phyloP scores from a whole-genome alignment of 2,113 vertebrate species.

The Caretta caretta region DNA sequence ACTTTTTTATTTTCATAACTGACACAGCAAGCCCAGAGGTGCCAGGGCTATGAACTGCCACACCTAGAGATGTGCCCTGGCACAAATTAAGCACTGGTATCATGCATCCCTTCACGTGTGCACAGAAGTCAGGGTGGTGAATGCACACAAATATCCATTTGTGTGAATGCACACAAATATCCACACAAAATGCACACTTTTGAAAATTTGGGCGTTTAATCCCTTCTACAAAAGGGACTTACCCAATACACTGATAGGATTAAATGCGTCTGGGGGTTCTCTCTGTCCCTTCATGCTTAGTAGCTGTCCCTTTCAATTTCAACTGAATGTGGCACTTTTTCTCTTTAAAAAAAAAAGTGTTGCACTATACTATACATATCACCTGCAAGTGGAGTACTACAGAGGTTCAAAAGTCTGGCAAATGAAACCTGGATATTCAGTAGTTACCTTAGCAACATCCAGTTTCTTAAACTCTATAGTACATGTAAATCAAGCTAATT shows the following conservation, averaged over 20 bases:
- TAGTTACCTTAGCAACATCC: not conserved
- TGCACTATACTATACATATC: not conserved
- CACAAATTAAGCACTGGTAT: not conserved
- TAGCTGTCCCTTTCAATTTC: not conserved
- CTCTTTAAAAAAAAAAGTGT: not conserved
- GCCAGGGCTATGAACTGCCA: not conserved
- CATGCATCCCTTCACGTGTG: not conserved
- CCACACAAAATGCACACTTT: rapidly evolving
- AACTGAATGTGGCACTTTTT: not conserved
- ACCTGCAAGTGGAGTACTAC: not conserved
- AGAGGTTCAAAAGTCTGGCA: not conserved
- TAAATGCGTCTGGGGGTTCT: not conserved
- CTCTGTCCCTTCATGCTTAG: not conserved
- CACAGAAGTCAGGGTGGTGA: not conserved
- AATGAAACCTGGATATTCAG: not conserved
- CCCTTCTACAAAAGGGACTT: not conserved
- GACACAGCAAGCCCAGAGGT: not conserved
- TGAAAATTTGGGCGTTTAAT: rapidly evolving
- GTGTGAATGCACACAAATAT: not conserved
- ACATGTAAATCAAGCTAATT: not conserved
- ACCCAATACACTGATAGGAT: not conserved
- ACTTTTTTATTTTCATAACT: not conserved
- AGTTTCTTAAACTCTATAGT: not conserved
- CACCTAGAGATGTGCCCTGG: no score
- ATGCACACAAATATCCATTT: not conserved